These are phyloP conservation scores for Phainopepla nitens DNA, from an alignment of 2,113 vertebrate species.

Conservation along the genomic window DNA sequence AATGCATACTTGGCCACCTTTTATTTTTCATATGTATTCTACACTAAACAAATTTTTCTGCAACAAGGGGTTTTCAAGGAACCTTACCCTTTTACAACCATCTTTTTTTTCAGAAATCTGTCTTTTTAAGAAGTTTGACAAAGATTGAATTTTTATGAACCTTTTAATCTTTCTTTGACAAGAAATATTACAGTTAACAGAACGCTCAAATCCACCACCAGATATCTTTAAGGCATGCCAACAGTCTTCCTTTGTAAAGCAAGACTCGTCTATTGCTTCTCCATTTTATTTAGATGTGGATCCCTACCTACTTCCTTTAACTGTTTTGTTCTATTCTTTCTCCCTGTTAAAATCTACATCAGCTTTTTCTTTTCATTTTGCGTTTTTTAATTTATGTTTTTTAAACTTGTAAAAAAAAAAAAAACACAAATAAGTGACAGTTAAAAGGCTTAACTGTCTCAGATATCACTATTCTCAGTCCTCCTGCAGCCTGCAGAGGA, in stretches of 20 bases:
- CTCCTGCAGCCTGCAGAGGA: not conserved
- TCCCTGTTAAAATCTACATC: not conserved
- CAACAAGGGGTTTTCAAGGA: not conserved
- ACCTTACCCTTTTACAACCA: not conserved
- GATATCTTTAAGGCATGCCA: not conserved
- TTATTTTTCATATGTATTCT: not conserved
- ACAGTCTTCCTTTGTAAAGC: not conserved
- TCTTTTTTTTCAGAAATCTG: not conserved
- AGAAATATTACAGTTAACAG: not conserved
- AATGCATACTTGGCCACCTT: not conserved
- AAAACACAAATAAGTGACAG: not conserved
- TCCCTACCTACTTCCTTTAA: not conserved
- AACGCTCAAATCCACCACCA: not conserved
- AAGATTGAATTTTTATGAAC: not conserved
- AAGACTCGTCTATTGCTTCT: not conserved
- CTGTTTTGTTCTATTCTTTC: not conserved
- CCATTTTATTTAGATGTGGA: not conserved
- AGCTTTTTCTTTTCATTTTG: not conserved
- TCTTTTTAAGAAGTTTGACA: not conserved
- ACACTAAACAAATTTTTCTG: not conserved
- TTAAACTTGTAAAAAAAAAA: not conserved
- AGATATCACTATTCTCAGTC: not conserved
- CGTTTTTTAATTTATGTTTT: not conserved
- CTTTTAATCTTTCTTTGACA: not conserved
- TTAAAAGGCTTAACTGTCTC: not conserved